These are phyloP conservation scores for Schizothorax lantsangensis DNA, from an alignment of 2,797 vertebrate species.

Conservation along the genomic window DNA sequence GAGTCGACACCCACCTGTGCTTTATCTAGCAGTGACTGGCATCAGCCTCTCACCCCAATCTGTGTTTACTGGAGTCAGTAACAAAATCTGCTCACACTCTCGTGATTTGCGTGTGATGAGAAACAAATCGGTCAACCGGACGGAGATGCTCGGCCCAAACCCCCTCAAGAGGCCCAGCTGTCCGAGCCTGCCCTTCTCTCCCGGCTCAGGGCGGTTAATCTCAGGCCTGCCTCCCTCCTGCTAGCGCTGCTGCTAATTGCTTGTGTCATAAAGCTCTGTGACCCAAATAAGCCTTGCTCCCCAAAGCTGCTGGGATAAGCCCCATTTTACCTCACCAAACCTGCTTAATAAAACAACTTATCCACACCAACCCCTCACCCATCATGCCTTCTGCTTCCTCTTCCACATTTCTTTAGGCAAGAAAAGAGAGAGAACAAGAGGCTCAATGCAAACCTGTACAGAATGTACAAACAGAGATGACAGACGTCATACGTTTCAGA, in stretches of 20 bases:
- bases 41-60: background rate
- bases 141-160: conserved; percentile 38
- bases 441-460: background rate
- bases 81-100: conserved; percentile 23
- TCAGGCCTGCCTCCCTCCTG: conserved; percentile 78
- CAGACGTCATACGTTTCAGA: background rate
- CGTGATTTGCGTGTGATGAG: conserved; percentile 22
- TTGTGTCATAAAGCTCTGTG: conserved; percentile 85
- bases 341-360: conserved; percentile 75
- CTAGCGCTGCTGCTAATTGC: conserved; percentile 81
- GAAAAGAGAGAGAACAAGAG: conserved; percentile 12
- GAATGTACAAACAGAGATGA: background rate
- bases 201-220: conserved; percentile 72
- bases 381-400: conserved; percentile 53
- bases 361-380: conserved; percentile 64
- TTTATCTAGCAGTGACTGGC: background rate
- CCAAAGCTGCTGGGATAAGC: conserved; percentile 82
- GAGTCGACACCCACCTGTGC: background rate
- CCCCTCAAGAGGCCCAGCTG: conserved; percentile 52
- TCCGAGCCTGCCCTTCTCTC: conserved; percentile 50
- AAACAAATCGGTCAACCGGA: conserved; percentile 42
- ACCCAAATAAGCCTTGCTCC: conserved; percentile 81
- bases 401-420: conserved; percentile 28
- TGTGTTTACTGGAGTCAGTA: conserved; percentile 43
- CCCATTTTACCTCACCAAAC: conserved; percentile 85